Base-by-base conservation (phyloP, 1,140 invertebrate genomes). In the Phenacoccus solenopsis region DNA sequence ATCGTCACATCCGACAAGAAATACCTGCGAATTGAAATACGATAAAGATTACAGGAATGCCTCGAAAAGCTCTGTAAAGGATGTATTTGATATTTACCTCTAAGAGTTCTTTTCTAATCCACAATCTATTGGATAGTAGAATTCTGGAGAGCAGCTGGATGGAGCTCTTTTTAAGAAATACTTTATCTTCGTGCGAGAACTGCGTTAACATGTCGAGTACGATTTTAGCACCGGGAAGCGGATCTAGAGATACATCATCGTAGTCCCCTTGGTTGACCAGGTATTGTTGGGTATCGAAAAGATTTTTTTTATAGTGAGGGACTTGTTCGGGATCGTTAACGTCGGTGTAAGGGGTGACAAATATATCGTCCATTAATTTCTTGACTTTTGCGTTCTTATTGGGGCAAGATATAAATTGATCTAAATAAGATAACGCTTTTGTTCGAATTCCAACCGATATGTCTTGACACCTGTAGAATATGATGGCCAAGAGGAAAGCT, bases 1-100 rank as follows among this genome's bases (percentile, higher is more conserved):
- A 74, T 87, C 86, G 67, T 80, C 74, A 74, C 85, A 86, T 70
- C 82, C 79, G 22, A 78, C 75, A 22, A 79, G 77, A 61, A 87
- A 77, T 12, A 82, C 74, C 81, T 82, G 74, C 13, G 76, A 73
- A 68, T 9, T 22, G 21, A 59, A 59, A 32, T 32, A 7, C 30
- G 13, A 5, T 32, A 32, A 7, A 7, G 13, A 13, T 32, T 5
- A 32, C 30, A 32, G 30, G 30, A 13, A 32, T 32, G 30, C 30
- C 5, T 32, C 5, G 13, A 32, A 32, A 32, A 13, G 30, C 13
- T 49, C 38, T 16, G n/a, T n/a, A n/a, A n/a, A n/a, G n/a, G n/a
- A n/a, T n/a, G n/a, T n/a, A n/a, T n/a, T n/a, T n/a, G n/a, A 24
- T 24, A 64, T 27, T 10, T 9, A 64, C 59, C 59, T 64, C 22